phyloP scores from a whole-genome alignment of 2,888 invertebrate species.

The Charanyca ferruginea region DNA sequence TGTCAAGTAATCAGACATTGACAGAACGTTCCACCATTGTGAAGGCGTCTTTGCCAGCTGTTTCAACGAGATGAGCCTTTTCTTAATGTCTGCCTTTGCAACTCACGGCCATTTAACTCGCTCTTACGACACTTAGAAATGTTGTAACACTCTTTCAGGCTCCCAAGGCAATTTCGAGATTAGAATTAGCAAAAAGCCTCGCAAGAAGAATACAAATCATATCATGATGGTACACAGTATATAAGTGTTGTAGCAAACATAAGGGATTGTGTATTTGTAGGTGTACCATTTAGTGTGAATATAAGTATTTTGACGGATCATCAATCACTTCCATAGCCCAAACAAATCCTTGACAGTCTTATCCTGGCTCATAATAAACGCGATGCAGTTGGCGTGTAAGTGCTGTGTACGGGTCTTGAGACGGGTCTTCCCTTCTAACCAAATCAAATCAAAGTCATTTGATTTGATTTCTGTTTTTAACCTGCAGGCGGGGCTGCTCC shows the following conservation, averaged over 20 bases:
- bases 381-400: conserved; percentile 79
- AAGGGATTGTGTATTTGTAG: conserved; percentile 47
- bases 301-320: conserved; percentile 51
- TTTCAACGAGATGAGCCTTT: conserved; percentile 68
- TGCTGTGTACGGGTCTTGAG: conserved; percentile 86
- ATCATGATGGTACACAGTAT: conserved; percentile 43
- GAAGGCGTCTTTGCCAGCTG: conserved; percentile 62
- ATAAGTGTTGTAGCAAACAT: conserved; percentile 48
- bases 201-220: conserved; percentile 41
- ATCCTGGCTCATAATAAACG: conserved; percentile 56
- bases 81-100: conserved; percentile 68
- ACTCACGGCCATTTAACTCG: conserved; percentile 69
- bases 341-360: conserved; percentile 47
- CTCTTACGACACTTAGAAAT: conserved; percentile 65
- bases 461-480: conserved; percentile 86
- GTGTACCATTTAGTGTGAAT: conserved; percentile 58
- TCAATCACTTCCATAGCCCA: conserved; percentile 40
- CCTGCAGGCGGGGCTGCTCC: conserved; percentile 94
- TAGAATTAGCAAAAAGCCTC: conserved; percentile 52
- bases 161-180: conserved; percentile 56
- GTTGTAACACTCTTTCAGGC: conserved; percentile 59
- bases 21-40: conserved; percentile 55
- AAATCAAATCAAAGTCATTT: conserved; percentile 82
- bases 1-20: conserved; percentile 58
- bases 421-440: conserved; percentile 73